A percentile compares a stretch with the other conserved stretches of the same genome.
Conservation (phyloP, 2,888 invertebrate genomes). For the Troilus luridus region DNA sequence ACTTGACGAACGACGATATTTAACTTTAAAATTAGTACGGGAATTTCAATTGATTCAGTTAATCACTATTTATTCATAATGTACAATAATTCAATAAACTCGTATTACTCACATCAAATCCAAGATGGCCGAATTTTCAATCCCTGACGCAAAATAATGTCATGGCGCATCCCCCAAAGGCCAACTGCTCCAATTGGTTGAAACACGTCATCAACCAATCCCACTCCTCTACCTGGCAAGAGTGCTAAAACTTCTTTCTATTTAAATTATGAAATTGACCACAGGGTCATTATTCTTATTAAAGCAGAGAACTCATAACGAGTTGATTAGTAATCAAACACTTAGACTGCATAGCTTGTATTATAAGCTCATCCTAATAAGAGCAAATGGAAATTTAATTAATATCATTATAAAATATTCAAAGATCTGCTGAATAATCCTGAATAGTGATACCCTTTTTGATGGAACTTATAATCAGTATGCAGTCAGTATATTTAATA, state of each 20-base stretch:
- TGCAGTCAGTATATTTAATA: too few species aligned
- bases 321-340: neutral
- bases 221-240: constrained; percentile 56
- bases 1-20: constrained; percentile 26
- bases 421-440: neutral
- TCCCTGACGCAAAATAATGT: constrained; percentile 67
- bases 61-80: constrained; percentile 50
- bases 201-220: constrained; percentile 53
- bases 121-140: constrained; percentile 67
- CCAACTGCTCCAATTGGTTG: constrained; percentile 60
- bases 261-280: constrained; percentile 31
- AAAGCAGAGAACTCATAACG: neutral
- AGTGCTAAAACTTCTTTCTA: constrained; percentile 52
- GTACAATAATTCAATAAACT: constrained; percentile 60
- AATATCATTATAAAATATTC: neutral
- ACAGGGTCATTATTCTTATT: neutral
- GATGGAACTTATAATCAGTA: too few species aligned
- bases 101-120: constrained; percentile 64
- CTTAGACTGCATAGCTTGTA: neutral
- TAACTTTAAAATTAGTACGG: constrained; percentile 16
- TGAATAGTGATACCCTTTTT: neutral
- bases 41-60: constrained; percentile 5
- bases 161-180: constrained; percentile 67
- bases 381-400: neutral
- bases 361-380: neutral